Base-by-base conservation (phyloP, 2,797 vertebrate genomes). In the Falco cherrug region DNA sequence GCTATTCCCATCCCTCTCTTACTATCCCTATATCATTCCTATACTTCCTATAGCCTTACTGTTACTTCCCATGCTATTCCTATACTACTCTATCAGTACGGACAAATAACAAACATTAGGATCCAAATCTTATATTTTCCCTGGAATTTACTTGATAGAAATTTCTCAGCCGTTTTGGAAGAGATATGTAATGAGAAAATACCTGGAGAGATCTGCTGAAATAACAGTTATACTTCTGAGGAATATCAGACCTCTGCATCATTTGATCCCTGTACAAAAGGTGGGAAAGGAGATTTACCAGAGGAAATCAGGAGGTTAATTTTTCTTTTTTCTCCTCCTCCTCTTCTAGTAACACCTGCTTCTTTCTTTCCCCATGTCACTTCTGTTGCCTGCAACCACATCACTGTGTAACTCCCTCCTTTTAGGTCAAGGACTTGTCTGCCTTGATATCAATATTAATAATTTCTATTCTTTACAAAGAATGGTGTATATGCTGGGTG, bases 401-500 rank as follows among this genome's bases (percentile, higher is more conserved):
- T 92, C 67, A 37, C 43, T 13, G 13, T 51, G n/a, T 50, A 78
- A 43, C 26, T 84, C 25, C 54, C 5, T 84, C 25, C 53, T 90
- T 84, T 81, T 59, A 90, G 94, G 93, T 95, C 93, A 97, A 95
- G 85, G 90, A 86, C 88, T 93, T 81, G 15, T 73, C 65, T 79
- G 20, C 67, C 50, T 84, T 67, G 43, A 75, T 87, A 96, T 90
- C 82, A 95, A 92, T 96, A 95, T 93, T 93, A 93, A 90, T 94
- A 43, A 56, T 95, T 90, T 79, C 15, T 41, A 6, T 65, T 87
- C n/a, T 74, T 92, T 64, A 63, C 17, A 84, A 77, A 75, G 16
- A 94, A 60, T 29, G 14, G 16, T 48, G 39, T 35, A 41, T 48
- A 41, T 17, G 9, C 73, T 59, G 16, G 2, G 25, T 59, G 33